These are phyloP conservation scores for Drosophila parabipectinata DNA, from an alignment of 1,140 invertebrate genomes.

Conservation along the genomic window DNA sequence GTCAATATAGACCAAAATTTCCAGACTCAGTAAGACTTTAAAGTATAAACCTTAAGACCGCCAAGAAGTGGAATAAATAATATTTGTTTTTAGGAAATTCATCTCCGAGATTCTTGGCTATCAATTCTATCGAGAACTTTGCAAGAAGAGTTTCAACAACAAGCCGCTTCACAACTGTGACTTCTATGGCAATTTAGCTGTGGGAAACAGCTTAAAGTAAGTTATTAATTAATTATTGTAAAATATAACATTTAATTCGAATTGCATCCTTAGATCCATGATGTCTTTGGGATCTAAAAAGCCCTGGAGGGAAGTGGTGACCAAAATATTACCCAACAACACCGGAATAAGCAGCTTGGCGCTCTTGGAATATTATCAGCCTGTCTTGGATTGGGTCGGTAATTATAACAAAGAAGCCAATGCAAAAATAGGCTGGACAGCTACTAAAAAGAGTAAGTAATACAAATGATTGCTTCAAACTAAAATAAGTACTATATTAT, in stretches of 20 bases:
- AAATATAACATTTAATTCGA: background rate
- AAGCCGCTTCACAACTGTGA: slow-evolving; percentile 86
- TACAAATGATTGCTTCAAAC: background rate
- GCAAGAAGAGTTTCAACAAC: slow-evolving; percentile 85
- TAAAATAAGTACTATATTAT: too few relatives aligned
- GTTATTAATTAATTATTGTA: too few relatives aligned
- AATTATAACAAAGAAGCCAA: slow-evolving; percentile 71
- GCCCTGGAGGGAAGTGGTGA: slow-evolving; percentile 86
- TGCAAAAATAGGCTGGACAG: slow-evolving; percentile 71
- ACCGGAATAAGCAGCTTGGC: slow-evolving; percentile 84
- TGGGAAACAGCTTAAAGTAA: slow-evolving; percentile 84
- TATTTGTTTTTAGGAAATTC: slow-evolving; percentile 57
- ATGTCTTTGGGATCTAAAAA: slow-evolving; percentile 85
- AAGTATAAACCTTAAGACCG: fast-evolving
- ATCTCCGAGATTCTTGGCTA: slow-evolving; percentile 79
- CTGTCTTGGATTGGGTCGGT: slow-evolving; percentile 76
- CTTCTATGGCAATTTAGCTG: slow-evolving; percentile 85
- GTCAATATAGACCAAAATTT: slow-evolving; percentile 73
- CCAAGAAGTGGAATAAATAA: background rate
- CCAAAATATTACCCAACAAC: slow-evolving; percentile 85
- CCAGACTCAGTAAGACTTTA: slow-evolving; percentile 67
- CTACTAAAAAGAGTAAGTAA: slow-evolving; percentile 64
- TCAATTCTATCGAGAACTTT: slow-evolving; percentile 87
- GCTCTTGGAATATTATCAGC: slow-evolving; percentile 83
- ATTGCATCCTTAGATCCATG: slow-evolving; percentile 80